Conservation (phyloP, 1,140 invertebrate species). For the Pantala flavescens region DNA sequence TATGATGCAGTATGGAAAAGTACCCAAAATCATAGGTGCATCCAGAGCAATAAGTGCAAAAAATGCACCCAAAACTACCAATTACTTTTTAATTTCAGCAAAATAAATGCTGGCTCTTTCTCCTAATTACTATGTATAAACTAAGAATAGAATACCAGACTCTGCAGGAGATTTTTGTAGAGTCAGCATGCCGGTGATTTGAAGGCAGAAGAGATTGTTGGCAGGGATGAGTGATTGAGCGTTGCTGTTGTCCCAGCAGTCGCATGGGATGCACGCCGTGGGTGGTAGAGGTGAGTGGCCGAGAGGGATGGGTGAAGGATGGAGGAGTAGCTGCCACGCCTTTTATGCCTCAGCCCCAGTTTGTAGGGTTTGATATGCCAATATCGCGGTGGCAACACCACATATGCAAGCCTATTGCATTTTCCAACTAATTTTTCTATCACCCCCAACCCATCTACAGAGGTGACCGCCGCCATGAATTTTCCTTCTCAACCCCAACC, state of each 20-base stretch:
- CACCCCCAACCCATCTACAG: not conserved
- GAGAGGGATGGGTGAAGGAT: not conserved
- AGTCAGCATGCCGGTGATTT: conserved; percentile 7
- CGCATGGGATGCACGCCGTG: conserved; percentile 1
- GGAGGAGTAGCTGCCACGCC: not conserved
- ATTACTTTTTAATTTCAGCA: not conserved
- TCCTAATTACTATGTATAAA: conserved; percentile 4
- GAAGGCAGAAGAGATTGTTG: conserved; percentile 8
- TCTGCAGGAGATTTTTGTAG: conserved; percentile 3
- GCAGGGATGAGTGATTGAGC: conserved; percentile 3
- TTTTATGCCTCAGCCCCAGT: not conserved
- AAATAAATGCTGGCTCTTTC: not conserved
- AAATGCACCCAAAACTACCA: not conserved
- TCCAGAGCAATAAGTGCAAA: not conserved
- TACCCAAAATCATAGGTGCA: not conserved
- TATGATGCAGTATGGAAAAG: no score
- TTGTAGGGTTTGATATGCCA: not conserved
- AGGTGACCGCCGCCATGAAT: not conserved
- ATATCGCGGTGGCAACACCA: not conserved
- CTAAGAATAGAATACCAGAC: conserved; percentile 6
- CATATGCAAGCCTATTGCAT: not conserved
- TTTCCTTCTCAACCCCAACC: not conserved
- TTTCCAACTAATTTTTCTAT: not conserved
- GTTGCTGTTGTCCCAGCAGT: not conserved
- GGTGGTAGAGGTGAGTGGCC: not conserved